phyloP scores from a whole-genome alignment of 2,797 vertebrate species.

The Sorex maritimensis region DNA sequence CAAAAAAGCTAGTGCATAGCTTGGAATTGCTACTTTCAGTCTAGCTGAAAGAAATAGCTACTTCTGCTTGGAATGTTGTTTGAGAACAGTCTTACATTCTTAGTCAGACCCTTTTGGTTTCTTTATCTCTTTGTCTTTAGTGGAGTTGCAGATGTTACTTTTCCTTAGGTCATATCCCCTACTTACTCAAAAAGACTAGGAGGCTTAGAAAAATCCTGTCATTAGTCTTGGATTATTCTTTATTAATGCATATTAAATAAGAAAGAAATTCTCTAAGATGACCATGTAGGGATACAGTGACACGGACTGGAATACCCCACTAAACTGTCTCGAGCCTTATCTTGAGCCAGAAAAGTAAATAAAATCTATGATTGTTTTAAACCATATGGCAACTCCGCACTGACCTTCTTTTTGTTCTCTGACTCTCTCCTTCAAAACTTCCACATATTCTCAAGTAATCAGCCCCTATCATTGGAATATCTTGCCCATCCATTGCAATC shows the following conservation, averaged over 20 bases:
- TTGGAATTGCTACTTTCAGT: neutral
- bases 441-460: neutral
- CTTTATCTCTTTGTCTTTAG: neutral
- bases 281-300: neutral
- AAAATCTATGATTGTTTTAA: neutral
- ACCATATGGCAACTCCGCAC: neutral
- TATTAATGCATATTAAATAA: neutral
- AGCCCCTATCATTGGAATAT: neutral
- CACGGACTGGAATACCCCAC: neutral
- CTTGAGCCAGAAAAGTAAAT: neutral
- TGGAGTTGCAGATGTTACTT: neutral
- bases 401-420: conserved; percentile 1
- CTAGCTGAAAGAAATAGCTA: neutral
- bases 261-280: conserved; percentile 7
- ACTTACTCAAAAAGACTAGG: too few species aligned
- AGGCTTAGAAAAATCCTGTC: neutral
- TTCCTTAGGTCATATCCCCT: too few species aligned
- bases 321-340: neutral
- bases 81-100: neutral
- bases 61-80: neutral
- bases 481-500: neutral
- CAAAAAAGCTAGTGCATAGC: neutral
- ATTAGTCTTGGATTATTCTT: neutral
- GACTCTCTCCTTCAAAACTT: neutral
- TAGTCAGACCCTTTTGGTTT: neutral